A percentile compares a stretch with the other conserved stretches of the same genome.
Evolutionary conservation across 2,113 vertebrate genomes (phyloP).

Genomic region (Rhea pennata): DNA sequence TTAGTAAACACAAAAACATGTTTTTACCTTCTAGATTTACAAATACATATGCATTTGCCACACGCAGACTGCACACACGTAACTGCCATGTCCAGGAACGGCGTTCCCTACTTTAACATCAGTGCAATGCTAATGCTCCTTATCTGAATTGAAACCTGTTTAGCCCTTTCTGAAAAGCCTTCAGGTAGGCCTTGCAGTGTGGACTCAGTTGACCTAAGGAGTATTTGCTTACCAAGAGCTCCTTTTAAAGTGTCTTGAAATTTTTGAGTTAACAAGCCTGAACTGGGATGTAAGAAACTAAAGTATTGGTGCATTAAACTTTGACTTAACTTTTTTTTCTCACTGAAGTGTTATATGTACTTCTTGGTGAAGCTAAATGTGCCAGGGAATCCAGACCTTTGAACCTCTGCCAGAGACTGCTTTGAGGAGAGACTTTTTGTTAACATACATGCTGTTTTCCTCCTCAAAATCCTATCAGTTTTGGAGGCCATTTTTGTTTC

Average conservation of each 20-base stretch:
- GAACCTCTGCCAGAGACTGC: not conserved
- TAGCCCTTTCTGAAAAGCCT: not conserved
- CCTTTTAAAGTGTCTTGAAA: not conserved
- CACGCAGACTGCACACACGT: not conserved
- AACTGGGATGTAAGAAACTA: not conserved
- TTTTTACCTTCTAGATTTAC: not conserved
- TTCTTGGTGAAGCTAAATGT: not conserved
- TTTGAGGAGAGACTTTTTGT: not conserved
- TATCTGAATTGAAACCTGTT: not conserved
- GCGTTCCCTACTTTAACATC: not conserved
- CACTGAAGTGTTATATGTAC: not conserved
- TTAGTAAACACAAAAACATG: not conserved
- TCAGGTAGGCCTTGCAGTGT: not conserved
- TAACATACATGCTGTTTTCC: not conserved
- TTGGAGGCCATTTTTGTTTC: not conserved
- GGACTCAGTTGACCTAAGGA: not conserved
- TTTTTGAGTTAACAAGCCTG: not conserved
- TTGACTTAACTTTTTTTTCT: not conserved
- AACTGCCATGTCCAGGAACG: not conserved
- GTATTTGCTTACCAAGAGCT: not conserved
- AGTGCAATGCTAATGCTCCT: not conserved
- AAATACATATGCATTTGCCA: not conserved
- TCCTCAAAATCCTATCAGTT: not conserved
- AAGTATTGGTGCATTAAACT: not conserved
- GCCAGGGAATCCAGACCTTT: not conserved